A percentile compares a stretch with the other conserved stretches of the same genome.
These are phyloP conservation scores for Abrostola tripartita DNA, from an alignment of 2,888 invertebrate species.

Conservation along the genomic window DNA sequence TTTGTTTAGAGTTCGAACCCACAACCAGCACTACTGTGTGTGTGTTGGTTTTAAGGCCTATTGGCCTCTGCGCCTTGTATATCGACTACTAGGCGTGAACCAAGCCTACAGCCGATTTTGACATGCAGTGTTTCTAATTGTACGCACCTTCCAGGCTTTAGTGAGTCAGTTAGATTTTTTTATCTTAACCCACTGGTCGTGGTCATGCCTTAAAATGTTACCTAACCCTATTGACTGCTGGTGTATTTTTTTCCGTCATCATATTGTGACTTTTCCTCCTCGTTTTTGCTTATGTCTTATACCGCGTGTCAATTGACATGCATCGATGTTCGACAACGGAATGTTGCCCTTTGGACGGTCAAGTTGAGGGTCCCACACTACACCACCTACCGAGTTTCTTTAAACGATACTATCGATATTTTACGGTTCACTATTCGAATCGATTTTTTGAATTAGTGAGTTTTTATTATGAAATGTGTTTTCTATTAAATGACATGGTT, in stretches of 20 bases:
- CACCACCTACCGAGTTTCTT: constrained; percentile 52
- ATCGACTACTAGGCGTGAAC: too few species aligned
- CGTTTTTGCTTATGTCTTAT: background rate
- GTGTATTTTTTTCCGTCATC: background rate
- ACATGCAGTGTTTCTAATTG: too few species aligned
- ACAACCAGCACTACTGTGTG: too few species aligned
- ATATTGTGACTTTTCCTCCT: background rate
- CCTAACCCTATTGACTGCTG: too few species aligned
- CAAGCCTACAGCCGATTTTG: too few species aligned
- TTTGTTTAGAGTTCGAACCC: too few species aligned
- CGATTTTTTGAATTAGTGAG: constrained; percentile 42
- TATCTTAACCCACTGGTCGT: background rate
- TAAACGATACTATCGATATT: constrained; percentile 43
- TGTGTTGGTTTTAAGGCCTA: too few species aligned
- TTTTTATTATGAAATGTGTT: constrained; percentile 38
- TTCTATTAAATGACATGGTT: constrained; percentile 18
- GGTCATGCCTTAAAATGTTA: too few species aligned
- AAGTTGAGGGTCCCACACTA: constrained; percentile 61
- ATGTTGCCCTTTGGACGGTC: constrained; percentile 58
- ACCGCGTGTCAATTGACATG: constrained; percentile 43
- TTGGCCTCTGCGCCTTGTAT: too few species aligned
- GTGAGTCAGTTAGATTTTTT: background rate
- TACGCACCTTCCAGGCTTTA: too few species aligned
- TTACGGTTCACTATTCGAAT: constrained; percentile 44
- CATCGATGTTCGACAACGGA: constrained; percentile 50